Conservation (phyloP, 64 coral and sea anemone genomes). For the Montipora cactus region DNA sequence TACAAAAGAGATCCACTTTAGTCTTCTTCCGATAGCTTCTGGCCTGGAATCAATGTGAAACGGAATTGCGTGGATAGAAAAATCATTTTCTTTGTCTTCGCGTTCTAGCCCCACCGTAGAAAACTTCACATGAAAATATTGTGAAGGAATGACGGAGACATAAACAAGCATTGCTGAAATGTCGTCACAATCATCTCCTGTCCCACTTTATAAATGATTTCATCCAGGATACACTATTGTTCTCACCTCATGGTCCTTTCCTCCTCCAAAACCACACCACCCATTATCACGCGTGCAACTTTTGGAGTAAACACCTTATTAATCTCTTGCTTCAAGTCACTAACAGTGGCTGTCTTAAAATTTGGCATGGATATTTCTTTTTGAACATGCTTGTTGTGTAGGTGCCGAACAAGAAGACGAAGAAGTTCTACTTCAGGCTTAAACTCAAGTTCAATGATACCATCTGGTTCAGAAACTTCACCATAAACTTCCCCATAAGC, state of each 20-base stretch:
- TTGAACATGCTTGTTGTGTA: neutral
- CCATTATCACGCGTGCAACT: neutral
- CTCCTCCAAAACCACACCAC: neutral
- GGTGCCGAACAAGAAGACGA: neutral
- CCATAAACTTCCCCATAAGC: neutral
- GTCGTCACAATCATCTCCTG: no score
- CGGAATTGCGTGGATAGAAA: no score
- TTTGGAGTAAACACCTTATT: neutral
- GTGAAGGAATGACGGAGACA: no score
- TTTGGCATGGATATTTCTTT: neutral
- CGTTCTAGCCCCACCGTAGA: no score
- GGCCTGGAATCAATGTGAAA: no score
- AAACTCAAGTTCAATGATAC: slow-evolving; percentile 36
- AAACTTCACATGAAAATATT: no score
- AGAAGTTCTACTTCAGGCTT: slow-evolving; percentile 5
- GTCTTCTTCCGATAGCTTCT: no score
- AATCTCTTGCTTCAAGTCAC: slow-evolving; percentile 16
- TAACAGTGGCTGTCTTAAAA: slow-evolving; percentile 3
- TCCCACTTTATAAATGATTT: no score
- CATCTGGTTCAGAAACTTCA: neutral
- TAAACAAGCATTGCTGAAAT: no score
- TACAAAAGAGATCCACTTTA: no score
- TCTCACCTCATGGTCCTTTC: slow-evolving; percentile 19
- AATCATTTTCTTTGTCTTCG: no score
- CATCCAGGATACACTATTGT: neutral